A percentile compares a stretch with the other conserved stretches of the same genome.
These are phyloP conservation scores for Aphelenchoides besseyi DNA, from an alignment of 1,140 invertebrate species.

Conservation along the genomic window DNA sequence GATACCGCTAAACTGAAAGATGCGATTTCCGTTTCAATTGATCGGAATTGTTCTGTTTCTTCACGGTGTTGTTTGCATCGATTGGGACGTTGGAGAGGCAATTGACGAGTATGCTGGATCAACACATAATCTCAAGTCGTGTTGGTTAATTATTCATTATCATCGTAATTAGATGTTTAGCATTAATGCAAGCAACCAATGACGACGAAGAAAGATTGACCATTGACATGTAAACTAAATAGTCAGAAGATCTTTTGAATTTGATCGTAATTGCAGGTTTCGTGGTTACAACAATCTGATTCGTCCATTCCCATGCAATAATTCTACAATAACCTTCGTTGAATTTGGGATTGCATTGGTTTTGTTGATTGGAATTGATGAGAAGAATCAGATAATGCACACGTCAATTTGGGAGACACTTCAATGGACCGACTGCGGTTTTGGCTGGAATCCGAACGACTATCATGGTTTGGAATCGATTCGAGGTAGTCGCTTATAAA, in stretches of 20 bases:
- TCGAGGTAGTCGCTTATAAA: not conserved
- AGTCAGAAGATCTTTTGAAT: not conserved
- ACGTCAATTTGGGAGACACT: constrained; percentile 56
- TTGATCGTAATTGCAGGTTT: constrained; percentile 3
- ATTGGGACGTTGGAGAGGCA: too few species aligned
- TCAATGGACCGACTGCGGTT: constrained; percentile 94
- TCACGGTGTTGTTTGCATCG: too few species aligned
- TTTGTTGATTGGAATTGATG: constrained; percentile 87
- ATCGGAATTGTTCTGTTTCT: not conserved
- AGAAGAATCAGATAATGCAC: constrained; percentile 57
- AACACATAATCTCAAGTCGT: too few species aligned
- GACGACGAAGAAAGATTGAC: constrained; percentile 80
- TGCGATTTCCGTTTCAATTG: too few species aligned
- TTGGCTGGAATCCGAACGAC: constrained; percentile 92
- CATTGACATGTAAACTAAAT: constrained; percentile 74
- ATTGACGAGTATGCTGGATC: too few species aligned
- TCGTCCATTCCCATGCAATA: constrained; percentile 82
- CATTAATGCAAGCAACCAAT: constrained; percentile 14
- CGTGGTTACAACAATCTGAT: constrained; percentile 97
- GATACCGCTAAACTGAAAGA: too few species aligned
- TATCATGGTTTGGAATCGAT: constrained; percentile 66
- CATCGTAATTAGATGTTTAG: too few species aligned
- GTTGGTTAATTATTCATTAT: too few species aligned
- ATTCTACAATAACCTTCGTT: constrained; percentile 84
- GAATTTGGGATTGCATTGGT: constrained; percentile 94